Percentiles rank a stretch among this genome's conserved stretches.
Evolutionary conservation across 2,113 vertebrate genomes (phyloP).

Genomic region (Eurystomus gularis): DNA sequence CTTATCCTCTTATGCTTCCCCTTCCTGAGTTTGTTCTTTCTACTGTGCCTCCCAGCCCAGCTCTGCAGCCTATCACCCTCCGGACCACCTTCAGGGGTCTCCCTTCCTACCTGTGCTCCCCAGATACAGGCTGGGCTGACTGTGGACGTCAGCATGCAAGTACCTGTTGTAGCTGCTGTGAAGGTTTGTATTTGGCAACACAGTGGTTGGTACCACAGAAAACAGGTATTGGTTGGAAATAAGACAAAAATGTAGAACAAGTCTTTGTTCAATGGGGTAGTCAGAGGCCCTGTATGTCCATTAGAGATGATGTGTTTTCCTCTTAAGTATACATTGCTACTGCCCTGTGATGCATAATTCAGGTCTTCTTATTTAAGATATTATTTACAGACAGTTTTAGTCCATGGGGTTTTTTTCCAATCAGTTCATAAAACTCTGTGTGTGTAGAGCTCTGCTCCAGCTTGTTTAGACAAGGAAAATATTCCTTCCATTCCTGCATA

Average conservation of each 20-base stretch:
- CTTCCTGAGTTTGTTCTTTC: background rate
- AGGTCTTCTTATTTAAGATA: background rate
- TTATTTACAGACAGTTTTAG: background rate
- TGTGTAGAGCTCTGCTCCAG: background rate
- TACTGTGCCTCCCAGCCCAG: background rate
- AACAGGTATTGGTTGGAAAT: background rate
- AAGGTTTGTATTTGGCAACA: background rate
- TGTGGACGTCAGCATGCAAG: background rate
- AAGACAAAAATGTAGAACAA: background rate
- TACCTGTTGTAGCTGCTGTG: background rate
- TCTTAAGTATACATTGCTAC: background rate
- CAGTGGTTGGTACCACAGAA: background rate
- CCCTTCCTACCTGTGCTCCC: background rate
- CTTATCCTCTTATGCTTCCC: background rate
- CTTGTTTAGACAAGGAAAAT: background rate
- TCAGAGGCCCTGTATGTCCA: background rate
- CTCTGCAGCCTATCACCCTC: background rate
- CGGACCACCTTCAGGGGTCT: rapidly evolving
- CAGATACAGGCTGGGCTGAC: background rate
- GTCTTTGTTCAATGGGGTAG: background rate
- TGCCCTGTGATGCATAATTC: background rate
- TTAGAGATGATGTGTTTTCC: background rate
- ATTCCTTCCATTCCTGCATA: background rate
- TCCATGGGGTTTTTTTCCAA: background rate
- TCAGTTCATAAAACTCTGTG: background rate